Base-by-base conservation (phyloP, 2,888 invertebrate genomes). In the Noctuana brunneofusca region DNA sequence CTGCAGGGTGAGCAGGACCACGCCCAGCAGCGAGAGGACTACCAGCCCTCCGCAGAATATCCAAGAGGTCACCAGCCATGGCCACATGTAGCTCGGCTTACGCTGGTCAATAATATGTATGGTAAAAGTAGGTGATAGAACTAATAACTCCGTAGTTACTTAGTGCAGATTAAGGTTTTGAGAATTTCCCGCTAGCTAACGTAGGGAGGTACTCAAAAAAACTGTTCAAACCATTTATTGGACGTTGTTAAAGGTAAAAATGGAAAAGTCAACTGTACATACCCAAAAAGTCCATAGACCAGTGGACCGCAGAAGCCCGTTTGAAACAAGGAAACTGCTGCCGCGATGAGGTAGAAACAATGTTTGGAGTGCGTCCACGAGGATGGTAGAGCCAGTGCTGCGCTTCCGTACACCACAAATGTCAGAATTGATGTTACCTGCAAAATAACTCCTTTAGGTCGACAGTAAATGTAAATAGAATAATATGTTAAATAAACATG, bases 1-100 rank as follows among this genome's bases (percentile, higher is more conserved):
- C 50, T 68, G 66, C 16, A 70, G 38, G 32, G 73, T 68, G 27
- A 87, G 73, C 60, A 84, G 69, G 62, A 79, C 72, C 18, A 76
- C 69, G 20, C 85, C 88, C 2, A 76, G 71, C 56, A 80, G 67
- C 0, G 80, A 71, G 14, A 83, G 69, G n/a, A 69, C 65, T 18
- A 80, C 43, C 58, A 89, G 76, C 9, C 68, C 56, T 20, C 74
- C 65, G 35, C 83, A 74, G 60, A 74, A 75, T 49, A 69, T 16
- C 81, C 84, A 84, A n/a, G 79, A 72, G 27, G 80, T 62, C 16
- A 77, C 67, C 64, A 82, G 65, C 88, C 88, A 89, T 1, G 87
- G 84, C 69, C 79, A 73, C 18, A 83, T 76, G 55, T 72, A 74
- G 24, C 69, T 71, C 0, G 86, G 83, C 38, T 75, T 81, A 60